Evolutionary conservation across 2,888 invertebrate genomes (phyloP).

Genomic region (Lissonota sp.): DNA sequence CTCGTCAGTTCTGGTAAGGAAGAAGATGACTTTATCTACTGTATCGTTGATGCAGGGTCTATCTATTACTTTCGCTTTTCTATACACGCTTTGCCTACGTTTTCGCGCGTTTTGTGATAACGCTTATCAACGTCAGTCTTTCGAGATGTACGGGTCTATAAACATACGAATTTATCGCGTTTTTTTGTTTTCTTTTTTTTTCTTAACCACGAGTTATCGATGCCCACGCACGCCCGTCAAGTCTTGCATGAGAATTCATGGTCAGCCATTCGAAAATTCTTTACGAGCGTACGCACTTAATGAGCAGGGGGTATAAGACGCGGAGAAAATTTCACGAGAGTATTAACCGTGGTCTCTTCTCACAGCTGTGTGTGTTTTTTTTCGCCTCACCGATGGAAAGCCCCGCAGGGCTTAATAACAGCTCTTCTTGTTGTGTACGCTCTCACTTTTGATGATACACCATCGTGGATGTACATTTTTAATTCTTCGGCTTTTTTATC

Average conservation of each 20-base stretch:
- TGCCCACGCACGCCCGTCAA: slow-evolving; percentile 20
- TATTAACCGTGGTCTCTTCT: slow-evolving; percentile 14
- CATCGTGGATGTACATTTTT: slow-evolving; percentile 28
- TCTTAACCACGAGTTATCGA: neutral
- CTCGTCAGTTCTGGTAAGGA: slow-evolving; percentile 13
- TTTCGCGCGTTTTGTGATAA: slow-evolving; percentile 16
- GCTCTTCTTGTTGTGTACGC: slow-evolving; percentile 28
- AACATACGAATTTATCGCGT: neutral
- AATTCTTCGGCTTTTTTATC: slow-evolving; percentile 17
- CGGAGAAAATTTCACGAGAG: slow-evolving; percentile 29
- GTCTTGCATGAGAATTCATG: slow-evolving; percentile 52
- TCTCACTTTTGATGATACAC: slow-evolving; percentile 60
- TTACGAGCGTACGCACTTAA: slow-evolving; percentile 53
- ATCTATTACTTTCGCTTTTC: neutral
- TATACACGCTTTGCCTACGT: neutral
- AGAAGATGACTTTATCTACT: slow-evolving; percentile 46
- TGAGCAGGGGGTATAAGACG: slow-evolving; percentile 20
- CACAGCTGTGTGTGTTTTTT: slow-evolving; percentile 2
- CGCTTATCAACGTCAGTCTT: slow-evolving; percentile 26
- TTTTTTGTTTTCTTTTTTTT: neutral
- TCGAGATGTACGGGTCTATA: neutral
- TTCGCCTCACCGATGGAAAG: slow-evolving; percentile 31
- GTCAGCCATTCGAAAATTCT: slow-evolving; percentile 61
- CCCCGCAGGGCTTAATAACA: slow-evolving; percentile 47
- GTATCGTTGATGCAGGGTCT: neutral